Evolutionary conservation across 2,888 invertebrate species (phyloP).

Genomic region (Acronicta leporina): DNA sequence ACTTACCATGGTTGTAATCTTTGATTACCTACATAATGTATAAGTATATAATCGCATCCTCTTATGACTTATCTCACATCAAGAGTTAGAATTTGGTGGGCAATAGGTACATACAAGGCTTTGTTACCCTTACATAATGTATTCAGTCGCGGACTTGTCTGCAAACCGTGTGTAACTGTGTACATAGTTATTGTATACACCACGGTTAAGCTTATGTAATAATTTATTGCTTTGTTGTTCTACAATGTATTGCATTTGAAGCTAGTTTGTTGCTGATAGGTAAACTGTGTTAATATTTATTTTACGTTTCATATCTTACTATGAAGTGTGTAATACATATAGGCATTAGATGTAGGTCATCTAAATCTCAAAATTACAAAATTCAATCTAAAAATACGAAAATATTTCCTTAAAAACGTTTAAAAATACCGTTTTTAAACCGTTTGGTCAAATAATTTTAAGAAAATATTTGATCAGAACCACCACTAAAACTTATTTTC

Average conservation of each 20-base stretch:
- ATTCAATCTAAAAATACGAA: no score
- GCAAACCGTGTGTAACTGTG: conserved; percentile 47
- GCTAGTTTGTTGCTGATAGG: conserved; percentile 31
- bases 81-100: conserved; percentile 84
- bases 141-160: conserved; percentile 77
- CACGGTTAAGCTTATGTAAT: conserved; percentile 58
- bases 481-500: no score
- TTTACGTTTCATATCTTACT: no score
- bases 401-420: no score
- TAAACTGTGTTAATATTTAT: conserved; percentile 11
- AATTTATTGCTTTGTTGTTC: conserved; percentile 58
- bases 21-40: no score
- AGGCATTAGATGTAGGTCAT: no score
- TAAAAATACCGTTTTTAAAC: no score
- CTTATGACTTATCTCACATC: conserved; percentile 59
- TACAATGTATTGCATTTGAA: conserved; percentile 33
- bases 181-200: conserved; percentile 13
- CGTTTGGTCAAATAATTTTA: no score
- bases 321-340: not conserved
- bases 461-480: no score
- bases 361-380: no score
- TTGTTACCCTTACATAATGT: conserved; percentile 83
- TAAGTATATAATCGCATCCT: conserved; percentile 1
- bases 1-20: no score
- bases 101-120: conserved; percentile 78